phyloP scores from a whole-genome alignment of 1,140 invertebrate species.

The Aphelenchoides avenae region DNA sequence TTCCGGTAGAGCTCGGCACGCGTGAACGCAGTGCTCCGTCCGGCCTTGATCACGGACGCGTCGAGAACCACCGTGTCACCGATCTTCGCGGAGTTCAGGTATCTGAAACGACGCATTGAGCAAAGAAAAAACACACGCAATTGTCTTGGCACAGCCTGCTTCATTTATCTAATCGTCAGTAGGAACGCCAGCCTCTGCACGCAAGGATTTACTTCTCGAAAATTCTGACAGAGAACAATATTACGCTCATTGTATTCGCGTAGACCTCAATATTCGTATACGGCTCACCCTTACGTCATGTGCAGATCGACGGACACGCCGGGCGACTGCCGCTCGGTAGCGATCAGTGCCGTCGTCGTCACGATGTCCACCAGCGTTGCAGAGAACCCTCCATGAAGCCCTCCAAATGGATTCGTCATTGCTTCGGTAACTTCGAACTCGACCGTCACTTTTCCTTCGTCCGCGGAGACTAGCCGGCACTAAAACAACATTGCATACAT shows the following conservation, averaged over 20 bases:
- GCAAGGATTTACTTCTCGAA: no score
- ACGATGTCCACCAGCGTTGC: conserved; percentile 38
- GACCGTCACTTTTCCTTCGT: conserved; percentile 29
- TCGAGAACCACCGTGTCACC: conserved; percentile 77
- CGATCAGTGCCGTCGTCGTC: conserved; percentile 26
- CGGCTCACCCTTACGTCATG: conserved; percentile 38
- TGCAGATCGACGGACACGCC: conserved; percentile 32
- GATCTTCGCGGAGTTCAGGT: conserved; percentile 69
- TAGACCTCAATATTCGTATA: no score
- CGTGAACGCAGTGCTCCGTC: conserved; percentile 72
- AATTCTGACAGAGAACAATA: no score
- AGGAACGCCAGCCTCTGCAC: no score
- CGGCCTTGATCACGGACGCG: conserved; percentile 72
- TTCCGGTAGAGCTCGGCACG: conserved; percentile 28
- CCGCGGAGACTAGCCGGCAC: conserved; percentile 27
- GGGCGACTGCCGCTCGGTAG: conserved; percentile 1
- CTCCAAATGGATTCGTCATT: conserved; percentile 22
- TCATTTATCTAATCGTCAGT: no score
- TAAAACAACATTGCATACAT: conserved; percentile 4
- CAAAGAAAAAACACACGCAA: no score
- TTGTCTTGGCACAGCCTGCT: no score
- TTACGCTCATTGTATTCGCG: no score
- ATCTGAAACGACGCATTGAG: conserved; percentile 54
- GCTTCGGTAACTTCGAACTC: conserved; percentile 38
- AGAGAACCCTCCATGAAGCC: conserved; percentile 33